Evolutionary conservation across 2,113 vertebrate genomes (phyloP).

Genomic region (Lichenostomus cassidix): DNA sequence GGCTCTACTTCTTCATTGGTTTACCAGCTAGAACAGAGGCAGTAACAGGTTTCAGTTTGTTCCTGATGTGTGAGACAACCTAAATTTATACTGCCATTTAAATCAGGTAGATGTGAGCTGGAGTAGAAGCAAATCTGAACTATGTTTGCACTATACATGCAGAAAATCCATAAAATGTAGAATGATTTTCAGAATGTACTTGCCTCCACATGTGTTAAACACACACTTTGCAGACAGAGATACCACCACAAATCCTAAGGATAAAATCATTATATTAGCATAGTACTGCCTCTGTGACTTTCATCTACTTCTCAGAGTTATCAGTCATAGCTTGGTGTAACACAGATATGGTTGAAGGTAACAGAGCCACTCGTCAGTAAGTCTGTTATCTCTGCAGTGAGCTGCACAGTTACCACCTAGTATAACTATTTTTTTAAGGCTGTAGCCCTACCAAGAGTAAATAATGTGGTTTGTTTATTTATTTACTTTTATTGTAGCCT

Average conservation of each 20-base stretch:
- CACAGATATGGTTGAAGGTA: not conserved
- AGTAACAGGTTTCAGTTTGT: not conserved
- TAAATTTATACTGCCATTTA: not conserved
- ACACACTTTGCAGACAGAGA: not conserved
- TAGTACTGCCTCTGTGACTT: not conserved
- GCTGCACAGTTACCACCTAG: not conserved
- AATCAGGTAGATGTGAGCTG: not conserved
- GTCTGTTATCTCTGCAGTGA: not conserved
- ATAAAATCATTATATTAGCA: not conserved
- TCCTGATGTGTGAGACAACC: not conserved
- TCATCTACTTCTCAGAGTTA: not conserved
- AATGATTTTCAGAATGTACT: not conserved
- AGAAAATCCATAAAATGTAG: not conserved
- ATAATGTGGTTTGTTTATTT: not conserved
- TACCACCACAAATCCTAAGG: not conserved
- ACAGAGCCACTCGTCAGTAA: not conserved
- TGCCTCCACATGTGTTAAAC: not conserved
- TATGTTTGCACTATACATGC: not conserved
- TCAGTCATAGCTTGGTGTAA: not conserved
- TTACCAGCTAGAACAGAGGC: not conserved
- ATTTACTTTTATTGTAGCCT: not conserved
- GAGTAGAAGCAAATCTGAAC: not conserved
- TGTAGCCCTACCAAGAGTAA: not conserved
- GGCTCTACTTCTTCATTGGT: not conserved
- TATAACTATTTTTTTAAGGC: not conserved